Evolutionary conservation across 1,140 invertebrate genomes (phyloP), one percentile per base, ranked within the genome.

Genomic region (Zelostemma sp.): DNA sequence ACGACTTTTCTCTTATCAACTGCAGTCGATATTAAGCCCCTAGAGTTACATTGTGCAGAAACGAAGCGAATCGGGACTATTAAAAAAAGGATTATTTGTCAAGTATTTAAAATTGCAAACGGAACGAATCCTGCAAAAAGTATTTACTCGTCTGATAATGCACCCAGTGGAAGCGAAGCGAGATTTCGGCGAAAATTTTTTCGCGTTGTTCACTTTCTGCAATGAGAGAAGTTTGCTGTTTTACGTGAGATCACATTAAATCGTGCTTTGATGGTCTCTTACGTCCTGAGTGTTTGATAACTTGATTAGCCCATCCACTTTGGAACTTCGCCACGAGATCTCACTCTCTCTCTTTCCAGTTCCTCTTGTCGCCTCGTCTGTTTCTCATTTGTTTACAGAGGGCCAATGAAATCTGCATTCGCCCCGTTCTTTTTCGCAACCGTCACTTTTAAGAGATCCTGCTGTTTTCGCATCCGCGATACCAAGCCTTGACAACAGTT

Each of bases 261-360:
- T 68, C 69, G 62, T 75, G 75, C 75, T 76, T 76, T 76, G 74
- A 77, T 72, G 61, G 72, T 63, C 64, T 68, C 72, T 76, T 75
- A 69, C 69, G 64, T 73, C 41, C 67, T 71, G 72, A 78, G 76
- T 76, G 76, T 72, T 77, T 74, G 75, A 77, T 78, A 78, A 78
- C 72, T 78, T 73, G 69, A 78, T 77, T 77, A 76, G 62, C 67
- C 60, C 64, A 53, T 64, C 64, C 75, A 76, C 75, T 78, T 78
- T 72, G 72, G 73, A 77, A 77, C 69, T 68, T 58, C 46, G 75
- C 68, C 71, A 77, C 60, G 66, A 64, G 33, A 3, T 25, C 21
- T 47, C 55, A 64, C 58, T 62, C 48, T 18, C 56, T 4, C 25
- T 53, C 11, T 56, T 41, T n/a, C 8, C 28, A 43, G 12, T 16